Base-by-base conservation (phyloP, 2,888 invertebrate genomes). In the Cerastis leucographa region DNA sequence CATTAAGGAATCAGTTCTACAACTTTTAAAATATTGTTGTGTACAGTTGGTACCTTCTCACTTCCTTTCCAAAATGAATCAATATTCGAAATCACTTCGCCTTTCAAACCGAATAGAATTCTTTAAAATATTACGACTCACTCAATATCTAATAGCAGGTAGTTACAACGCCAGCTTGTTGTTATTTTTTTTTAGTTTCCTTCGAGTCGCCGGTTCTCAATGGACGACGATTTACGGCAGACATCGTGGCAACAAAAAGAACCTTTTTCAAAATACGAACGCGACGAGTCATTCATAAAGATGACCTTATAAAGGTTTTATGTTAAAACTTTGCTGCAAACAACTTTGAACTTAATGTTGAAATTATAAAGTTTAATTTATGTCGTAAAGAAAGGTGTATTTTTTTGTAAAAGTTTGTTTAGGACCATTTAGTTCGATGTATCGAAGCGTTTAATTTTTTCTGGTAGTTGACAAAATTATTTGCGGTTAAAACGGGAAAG, bases 201-300 rank as follows among this genome's bases (percentile, higher is more conserved):
- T 90, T 89, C 91, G 89, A 88, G 86, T 91, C 90, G 87, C 79
- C 90, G 90, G 85, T 88, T 88, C 92, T 94, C 93, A 95, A 95
- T 95, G 95, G 91, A 88, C 80, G 83, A 93, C 93, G 93, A 94
- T 94, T 95, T 95, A 96, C 95, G 95, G 91, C 94, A 96, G 96
- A 96, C 96, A 91, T 90, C 89, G 92, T 89, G 96, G 95, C 95
- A 92, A 94, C 95, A 95, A 94, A 94, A 95, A 92, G 88, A 89
- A 91, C 89, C 89, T 90, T 90, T 91, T 92, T 91, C 87, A 82
- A 91, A 91, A 91, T 89, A 86, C 88, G 89, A 92, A 90, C 91
- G 89, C 91, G 92, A 91, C 94, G 91, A 92, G 92, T 92, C 94
- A 95, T 95, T 95, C 94, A 95, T 92, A 93, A 93, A 92, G 88